Conservation (phyloP, 1,140 invertebrate genomes). For the Drosophila malerkotliana region DNA sequence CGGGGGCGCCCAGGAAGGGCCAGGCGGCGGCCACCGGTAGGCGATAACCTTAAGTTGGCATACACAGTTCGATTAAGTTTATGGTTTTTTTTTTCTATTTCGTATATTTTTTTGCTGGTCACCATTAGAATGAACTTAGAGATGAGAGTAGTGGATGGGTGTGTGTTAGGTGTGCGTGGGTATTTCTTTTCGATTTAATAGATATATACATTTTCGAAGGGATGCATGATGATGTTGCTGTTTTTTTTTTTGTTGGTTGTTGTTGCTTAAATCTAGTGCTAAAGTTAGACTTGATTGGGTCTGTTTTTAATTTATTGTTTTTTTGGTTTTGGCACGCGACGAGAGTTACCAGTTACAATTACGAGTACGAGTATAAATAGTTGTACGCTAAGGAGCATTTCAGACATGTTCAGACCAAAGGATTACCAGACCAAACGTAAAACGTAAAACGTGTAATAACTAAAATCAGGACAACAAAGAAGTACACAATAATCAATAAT, state of each 20-base stretch:
- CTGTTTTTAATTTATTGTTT: slow-evolving; percentile 9
- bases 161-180: slow-evolving; percentile 34
- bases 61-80: slow-evolving; percentile 37
- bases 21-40: slow-evolving; percentile 85
- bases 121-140: slow-evolving; percentile 21
- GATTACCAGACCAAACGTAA: slow-evolving; percentile 70
- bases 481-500: slow-evolving; percentile 31
- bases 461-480: slow-evolving; percentile 59
- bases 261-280: slow-evolving; percentile 68
- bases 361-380: slow-evolving; percentile 58
- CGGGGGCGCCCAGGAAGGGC: slow-evolving; percentile 84
- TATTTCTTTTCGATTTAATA: slow-evolving; percentile 22
- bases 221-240: slow-evolving; percentile 61
- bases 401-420: slow-evolving; percentile 78
- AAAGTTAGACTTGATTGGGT: slow-evolving; percentile 58
- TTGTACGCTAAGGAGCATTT: slow-evolving; percentile 74
- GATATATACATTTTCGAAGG: slow-evolving; percentile 62
- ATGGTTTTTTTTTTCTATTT: slow-evolving; percentile 12
- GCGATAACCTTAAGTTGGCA: slow-evolving; percentile 85
- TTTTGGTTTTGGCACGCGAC: slow-evolving; percentile 42
- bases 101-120: slow-evolving; percentile 18
- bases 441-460: slow-evolving; percentile 23
- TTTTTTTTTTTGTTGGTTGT: too few species aligned
- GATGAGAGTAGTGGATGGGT: slow-evolving; percentile 7
- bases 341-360: slow-evolving; percentile 55